Base-by-base conservation (phyloP, 2,797 vertebrate genomes). In the Eulemur rubriventer region DNA sequence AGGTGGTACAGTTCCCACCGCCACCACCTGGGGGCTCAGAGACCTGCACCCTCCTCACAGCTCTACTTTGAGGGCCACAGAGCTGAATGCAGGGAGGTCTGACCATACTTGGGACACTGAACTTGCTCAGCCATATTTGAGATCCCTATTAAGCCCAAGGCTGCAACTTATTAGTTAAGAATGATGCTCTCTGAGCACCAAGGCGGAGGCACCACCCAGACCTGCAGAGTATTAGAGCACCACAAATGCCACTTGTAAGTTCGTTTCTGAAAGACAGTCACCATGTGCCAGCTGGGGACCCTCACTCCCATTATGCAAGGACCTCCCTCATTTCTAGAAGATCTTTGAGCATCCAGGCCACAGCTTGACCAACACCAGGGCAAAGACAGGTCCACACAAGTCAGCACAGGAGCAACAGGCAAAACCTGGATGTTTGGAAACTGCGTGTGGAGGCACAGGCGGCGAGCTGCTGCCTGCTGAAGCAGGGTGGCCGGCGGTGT, bases 1-100 rank as follows among this genome's bases (percentile, higher is more conserved):
- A 20, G 13, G 6, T n/a, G 26, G 16, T 8, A 2, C 0, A 11
- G n/a, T 35, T 52, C 35, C 48, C 8, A 17, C 33, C 2, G 33
- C 8, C 1, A 13, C 35, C 35, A 43, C 38, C 70, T 69, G 30
- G 33, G 26, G 43, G 41, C n/a, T 30, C 41, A 38, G 46, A 13
- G 2, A 17, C 10, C 57, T 72, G 48, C n/a, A 20, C 35, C 3
- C 3, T 4, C 0, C 43, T 65, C 46, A 33, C 18, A 76, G 59
- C 24, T 50, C n/a, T 38, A 35, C 63, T 50, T 52, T 11, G 28
- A 38, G 70, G 52, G 38, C 13, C 12, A 0, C 12, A 1, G 2
- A 16, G 73, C 59, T 17, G 3, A 90, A 65, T 24, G 8, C 33
- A 41, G 22, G 41, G 61, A 38, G 0, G 0, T 73, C 33, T 11